Percentiles rank a stretch among this genome's conserved stretches.
These are phyloP conservation scores for Echinarachnius parma DNA, from an alignment of 53 echinoderm and acorn worm genomes.

Conservation along the genomic window DNA sequence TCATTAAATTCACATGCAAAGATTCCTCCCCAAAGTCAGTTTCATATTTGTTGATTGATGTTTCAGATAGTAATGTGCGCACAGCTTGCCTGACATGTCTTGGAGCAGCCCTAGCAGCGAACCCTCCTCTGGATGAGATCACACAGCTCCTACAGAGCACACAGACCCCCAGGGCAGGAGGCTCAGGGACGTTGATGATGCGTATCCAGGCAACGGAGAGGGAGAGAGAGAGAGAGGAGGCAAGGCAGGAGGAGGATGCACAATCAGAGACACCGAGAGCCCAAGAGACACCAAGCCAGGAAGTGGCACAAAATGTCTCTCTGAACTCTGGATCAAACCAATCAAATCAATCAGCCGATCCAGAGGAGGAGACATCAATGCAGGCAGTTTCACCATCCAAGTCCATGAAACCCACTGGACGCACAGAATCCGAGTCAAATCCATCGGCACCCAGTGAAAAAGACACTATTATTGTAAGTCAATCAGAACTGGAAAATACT, in stretches of 20 bases:
- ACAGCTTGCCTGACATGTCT: constrained; percentile 95
- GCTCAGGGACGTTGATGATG: constrained; percentile 38
- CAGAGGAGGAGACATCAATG: not conserved
- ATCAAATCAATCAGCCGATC: not conserved
- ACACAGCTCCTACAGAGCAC: constrained; percentile 54
- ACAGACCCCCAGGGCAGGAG: constrained; percentile 44
- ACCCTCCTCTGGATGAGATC: constrained; percentile 69
- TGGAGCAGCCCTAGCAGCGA: constrained; percentile 73
- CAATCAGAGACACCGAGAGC: not conserved
- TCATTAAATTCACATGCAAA: too few species aligned
- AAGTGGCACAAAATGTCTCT: too few species aligned
- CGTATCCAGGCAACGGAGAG: constrained; percentile 2
- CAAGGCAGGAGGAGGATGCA: not conserved
- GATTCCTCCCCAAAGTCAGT: too few species aligned
- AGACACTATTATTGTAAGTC: too few species aligned
- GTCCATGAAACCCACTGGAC: not conserved
- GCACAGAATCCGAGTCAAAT: not conserved
- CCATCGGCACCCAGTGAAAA: too few species aligned
- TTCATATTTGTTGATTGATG: too few species aligned
- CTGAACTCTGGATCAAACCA: too few species aligned
- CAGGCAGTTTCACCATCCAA: not conserved
- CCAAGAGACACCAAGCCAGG: too few species aligned
- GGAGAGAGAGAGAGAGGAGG: not conserved
- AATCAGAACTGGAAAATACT: too few species aligned
- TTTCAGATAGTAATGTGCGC: constrained; percentile 81